These are phyloP conservation scores for Alouatta palliata DNA, from an alignment of 2,113 vertebrate genomes.

Conservation along the genomic window DNA sequence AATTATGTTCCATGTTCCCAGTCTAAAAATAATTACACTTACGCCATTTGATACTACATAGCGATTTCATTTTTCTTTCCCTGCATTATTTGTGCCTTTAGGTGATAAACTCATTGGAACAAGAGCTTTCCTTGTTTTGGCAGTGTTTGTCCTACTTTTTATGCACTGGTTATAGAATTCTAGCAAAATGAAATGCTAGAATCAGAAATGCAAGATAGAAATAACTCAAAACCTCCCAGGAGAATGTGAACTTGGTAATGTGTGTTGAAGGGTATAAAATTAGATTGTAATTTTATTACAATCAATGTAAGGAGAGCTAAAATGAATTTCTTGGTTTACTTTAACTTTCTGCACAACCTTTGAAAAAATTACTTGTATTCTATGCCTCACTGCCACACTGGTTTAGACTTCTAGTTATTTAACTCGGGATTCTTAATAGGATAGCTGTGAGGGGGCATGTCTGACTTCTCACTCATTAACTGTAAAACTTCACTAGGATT, in stretches of 20 bases:
- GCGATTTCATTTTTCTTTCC: slow-evolving; percentile 35
- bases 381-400: not conserved
- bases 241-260: not conserved
- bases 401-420: not conserved
- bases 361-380: not conserved
- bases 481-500: not conserved
- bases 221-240: slow-evolving; percentile 2
- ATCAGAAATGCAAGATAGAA: slow-evolving; percentile 35
- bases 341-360: slow-evolving; percentile 11
- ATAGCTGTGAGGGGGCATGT: not conserved
- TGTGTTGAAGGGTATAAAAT: slow-evolving; percentile 52
- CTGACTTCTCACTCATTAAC: not conserved
- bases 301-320: not conserved
- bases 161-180: slow-evolving; percentile 34
- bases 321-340: slow-evolving; percentile 10
- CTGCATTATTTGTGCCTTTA: slow-evolving; percentile 43
- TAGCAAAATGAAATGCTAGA: slow-evolving; percentile 18
- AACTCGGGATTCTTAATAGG: not conserved
- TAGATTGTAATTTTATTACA: slow-evolving; percentile 40
- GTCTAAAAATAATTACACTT: slow-evolving; percentile 56
- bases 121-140: slow-evolving; percentile 29
- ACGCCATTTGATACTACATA: slow-evolving; percentile 3
- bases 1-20: not conserved
- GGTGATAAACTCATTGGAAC: slow-evolving; percentile 22
- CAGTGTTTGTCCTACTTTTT: slow-evolving; percentile 50